These are phyloP conservation scores for Phaonia tiefii DNA, from an alignment of 2,888 invertebrate genomes.

Conservation along the genomic window DNA sequence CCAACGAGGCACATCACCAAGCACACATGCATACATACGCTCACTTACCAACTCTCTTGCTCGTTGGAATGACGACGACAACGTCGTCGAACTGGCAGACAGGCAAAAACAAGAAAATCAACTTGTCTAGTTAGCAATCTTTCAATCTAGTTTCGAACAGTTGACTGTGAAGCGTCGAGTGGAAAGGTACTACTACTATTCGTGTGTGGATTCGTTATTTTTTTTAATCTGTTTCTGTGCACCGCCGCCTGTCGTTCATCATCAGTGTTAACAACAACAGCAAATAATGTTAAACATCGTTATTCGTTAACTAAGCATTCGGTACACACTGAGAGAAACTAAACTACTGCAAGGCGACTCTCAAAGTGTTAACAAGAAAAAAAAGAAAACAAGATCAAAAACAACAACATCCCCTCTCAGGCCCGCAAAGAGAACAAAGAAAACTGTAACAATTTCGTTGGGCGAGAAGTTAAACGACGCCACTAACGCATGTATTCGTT, in stretches of 20 bases:
- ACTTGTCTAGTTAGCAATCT: slow-evolving; percentile 81
- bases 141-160: slow-evolving; percentile 80
- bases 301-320: slow-evolving; percentile 59
- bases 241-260: slow-evolving; percentile 47
- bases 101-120: slow-evolving; percentile 78
- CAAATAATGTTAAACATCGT: slow-evolving; percentile 63
- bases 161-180: slow-evolving; percentile 80
- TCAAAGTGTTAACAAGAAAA: slow-evolving; percentile 61
- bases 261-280: slow-evolving; percentile 43
- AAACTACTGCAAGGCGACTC: not conserved
- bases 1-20: slow-evolving; percentile 27
- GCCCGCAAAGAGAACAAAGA: slow-evolving; percentile 39
- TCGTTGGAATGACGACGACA: too few relatives aligned
- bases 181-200: slow-evolving; percentile 76
- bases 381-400: slow-evolving; percentile 49
- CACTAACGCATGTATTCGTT: not conserved
- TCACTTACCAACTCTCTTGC: slow-evolving; percentile 11
- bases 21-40: slow-evolving; percentile 31
- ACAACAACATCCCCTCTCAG: slow-evolving; percentile 19
- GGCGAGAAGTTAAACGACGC: slow-evolving; percentile 57
- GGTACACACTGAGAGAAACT: slow-evolving; percentile 46
- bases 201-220: slow-evolving; percentile 64
- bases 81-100: not conserved
- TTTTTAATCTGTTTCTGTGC: slow-evolving; percentile 50
- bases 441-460: slow-evolving; percentile 58